Evolutionary conservation across 1,140 invertebrate species (phyloP).

Genomic region (Pseudobourletiella spinata): DNA sequence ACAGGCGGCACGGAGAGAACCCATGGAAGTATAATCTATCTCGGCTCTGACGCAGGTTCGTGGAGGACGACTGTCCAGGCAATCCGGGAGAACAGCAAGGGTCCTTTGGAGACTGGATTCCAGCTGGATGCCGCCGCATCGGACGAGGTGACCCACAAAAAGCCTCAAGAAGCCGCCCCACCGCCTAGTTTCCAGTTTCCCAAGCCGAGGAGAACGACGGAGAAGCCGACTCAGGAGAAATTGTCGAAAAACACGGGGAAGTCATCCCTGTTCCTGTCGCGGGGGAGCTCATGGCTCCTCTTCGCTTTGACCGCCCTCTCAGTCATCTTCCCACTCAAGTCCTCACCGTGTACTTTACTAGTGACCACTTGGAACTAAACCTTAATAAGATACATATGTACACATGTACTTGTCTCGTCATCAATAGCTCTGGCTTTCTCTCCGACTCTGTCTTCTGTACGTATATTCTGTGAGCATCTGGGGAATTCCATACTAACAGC

Average conservation of each 20-base stretch:
- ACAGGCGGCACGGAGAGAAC: no score
- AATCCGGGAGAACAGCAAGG: slow-evolving; percentile 11
- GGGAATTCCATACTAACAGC: no score
- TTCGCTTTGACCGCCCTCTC: background rate
- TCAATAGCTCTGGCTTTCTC: background rate
- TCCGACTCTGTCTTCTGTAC: background rate
- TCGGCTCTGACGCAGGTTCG: slow-evolving; percentile 16
- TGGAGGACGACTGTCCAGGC: slow-evolving; percentile 22
- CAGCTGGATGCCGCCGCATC: slow-evolving; percentile 8
- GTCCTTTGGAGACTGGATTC: slow-evolving; percentile 6
- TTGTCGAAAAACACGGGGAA: background rate
- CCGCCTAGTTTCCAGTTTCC: background rate
- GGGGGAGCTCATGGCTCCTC: background rate
- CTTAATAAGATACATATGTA: no score
- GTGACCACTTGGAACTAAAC: no score
- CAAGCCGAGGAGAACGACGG: background rate
- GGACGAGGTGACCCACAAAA: background rate
- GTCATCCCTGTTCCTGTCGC: background rate
- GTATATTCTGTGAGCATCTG: no score
- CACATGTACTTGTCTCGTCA: no score
- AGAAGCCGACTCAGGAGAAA: background rate
- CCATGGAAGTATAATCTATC: no score
- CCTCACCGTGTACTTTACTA: no score
- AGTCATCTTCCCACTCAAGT: background rate
- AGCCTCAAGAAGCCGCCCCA: background rate